phyloP scores from a whole-genome alignment of 2,888 invertebrate genomes.

The Lycia hirtaria region DNA sequence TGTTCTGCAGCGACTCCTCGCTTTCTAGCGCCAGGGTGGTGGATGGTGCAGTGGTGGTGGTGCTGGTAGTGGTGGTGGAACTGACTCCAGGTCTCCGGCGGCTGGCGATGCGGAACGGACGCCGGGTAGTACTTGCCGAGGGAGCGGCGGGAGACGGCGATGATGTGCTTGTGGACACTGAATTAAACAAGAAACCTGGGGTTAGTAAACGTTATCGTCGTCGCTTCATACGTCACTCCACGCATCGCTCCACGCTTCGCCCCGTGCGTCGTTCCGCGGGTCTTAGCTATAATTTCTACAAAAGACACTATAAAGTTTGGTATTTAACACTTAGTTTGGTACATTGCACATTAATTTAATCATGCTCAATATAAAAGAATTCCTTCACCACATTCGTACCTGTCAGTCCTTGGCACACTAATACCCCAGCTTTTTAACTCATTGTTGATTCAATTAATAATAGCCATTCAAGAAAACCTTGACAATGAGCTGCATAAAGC shows the following conservation, averaged over 20 bases:
- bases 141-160: constrained; percentile 31
- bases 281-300: too few relatives aligned
- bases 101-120: constrained; percentile 33
- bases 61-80: constrained; percentile 45
- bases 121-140: constrained; percentile 39
- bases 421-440: constrained; percentile 14
- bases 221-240: too few relatives aligned
- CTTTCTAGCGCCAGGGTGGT: constrained; percentile 55
- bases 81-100: constrained; percentile 58
- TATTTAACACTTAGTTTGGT: too few relatives aligned
- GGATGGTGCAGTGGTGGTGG: constrained; percentile 48
- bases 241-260: too few relatives aligned
- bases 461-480: constrained; percentile 27
- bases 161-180: constrained; percentile 24
- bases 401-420: constrained; percentile 22
- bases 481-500: constrained; percentile 21
- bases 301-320: too few relatives aligned
- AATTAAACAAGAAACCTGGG: neutral
- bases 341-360: neutral
- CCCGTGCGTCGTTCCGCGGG: too few relatives aligned
- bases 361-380: neutral
- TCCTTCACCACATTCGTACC: neutral
- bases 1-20: constrained; percentile 71
- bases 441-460: constrained; percentile 27
- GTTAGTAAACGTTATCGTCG: neutral